Base-by-base conservation (phyloP, 64 coral and sea anemone genomes). In the Dendronephthya gigantea region DNA sequence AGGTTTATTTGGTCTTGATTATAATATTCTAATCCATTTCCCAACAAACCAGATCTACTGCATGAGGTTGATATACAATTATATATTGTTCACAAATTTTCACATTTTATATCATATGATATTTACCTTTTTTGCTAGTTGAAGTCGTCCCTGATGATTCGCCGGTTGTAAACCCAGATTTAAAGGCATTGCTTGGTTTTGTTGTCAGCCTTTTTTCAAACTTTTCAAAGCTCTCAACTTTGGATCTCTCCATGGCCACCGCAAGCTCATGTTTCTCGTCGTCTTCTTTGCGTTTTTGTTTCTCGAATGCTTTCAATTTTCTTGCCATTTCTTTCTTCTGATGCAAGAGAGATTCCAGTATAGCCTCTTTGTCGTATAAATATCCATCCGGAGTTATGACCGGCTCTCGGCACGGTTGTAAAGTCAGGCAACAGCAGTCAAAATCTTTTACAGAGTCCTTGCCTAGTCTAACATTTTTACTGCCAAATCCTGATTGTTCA, bases 391-490 rank as follows among this genome's bases (percentile, higher is more conserved):
- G 39, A 2, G 92, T 98, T 0, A 98, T 83, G 1, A 98, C 95
- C 30, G 95, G 95, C 11, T 98, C 85, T 2, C 95, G 83, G 75
- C 95, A 98, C 38, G 95, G 95, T 51, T 98, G 95, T 38, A 98
- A 82, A 8, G 92, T 98, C 41, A 98, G 39, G 1, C 86, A 93
- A 83, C 95, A 98, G 74, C 95, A 98, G 82, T 98, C 95, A 48
- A 98, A 98, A 35, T 93, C 90, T 84, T 98, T 98, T 2, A 98
- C 90, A 55, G 92, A 93, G 88, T 98, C 95, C 84, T 90, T 93
- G 13, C 95, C 95, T n/a, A 98, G 89, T 23, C 95, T 92, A 1
- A 93, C 91, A 22, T 93, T 91, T 86, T 98, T 90, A 83, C 92
- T 98, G 36, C 95, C 95, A 83, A 93, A 98, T 3, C 95, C 95